A percentile compares a stretch with the other conserved stretches of the same genome.
Conservation (phyloP, 2,888 invertebrate species). For the Odontothrips loti region DNA sequence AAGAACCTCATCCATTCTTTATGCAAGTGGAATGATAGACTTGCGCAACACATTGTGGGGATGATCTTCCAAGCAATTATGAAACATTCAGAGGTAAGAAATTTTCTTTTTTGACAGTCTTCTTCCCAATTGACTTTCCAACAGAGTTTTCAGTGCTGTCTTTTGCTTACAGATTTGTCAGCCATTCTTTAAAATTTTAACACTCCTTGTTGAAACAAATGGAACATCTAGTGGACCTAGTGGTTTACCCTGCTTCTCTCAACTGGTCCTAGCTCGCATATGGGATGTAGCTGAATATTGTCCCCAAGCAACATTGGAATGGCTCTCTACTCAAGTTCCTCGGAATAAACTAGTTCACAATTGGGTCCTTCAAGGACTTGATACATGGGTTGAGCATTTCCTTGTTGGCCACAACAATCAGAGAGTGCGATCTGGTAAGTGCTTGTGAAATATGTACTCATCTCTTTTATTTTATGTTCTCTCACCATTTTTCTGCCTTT, state of each 20-base stretch:
- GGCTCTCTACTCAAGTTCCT: constrained; percentile 78
- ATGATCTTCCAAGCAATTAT: constrained; percentile 89
- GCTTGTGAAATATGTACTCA: background rate
- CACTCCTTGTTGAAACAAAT: constrained; percentile 70
- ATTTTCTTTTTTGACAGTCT: background rate
- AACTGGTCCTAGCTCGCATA: constrained; percentile 77
- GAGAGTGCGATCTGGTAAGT: constrained; percentile 72
- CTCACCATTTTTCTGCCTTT: constrained; percentile 29
- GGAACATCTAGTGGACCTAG: constrained; percentile 60
- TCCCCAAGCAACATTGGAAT: constrained; percentile 87
- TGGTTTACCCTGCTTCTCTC: constrained; percentile 86
- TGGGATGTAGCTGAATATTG: constrained; percentile 89
- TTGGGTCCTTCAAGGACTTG: constrained; percentile 88
- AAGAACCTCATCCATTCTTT: constrained; percentile 86
- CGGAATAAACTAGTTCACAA: constrained; percentile 86
- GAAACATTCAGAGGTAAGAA: constrained; percentile 76
- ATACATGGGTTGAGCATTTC: constrained; percentile 87
- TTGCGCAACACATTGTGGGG: constrained; percentile 81
- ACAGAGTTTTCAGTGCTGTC: background rate
- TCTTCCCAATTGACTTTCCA: constrained; percentile 5
- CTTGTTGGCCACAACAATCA: constrained; percentile 80
- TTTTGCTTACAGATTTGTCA: constrained; percentile 62
- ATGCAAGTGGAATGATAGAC: constrained; percentile 83
- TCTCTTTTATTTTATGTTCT: constrained; percentile 25
- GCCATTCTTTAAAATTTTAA: constrained; percentile 88